Conservation (phyloP, 2,113 vertebrate species). For the Noturus placidus region DNA sequence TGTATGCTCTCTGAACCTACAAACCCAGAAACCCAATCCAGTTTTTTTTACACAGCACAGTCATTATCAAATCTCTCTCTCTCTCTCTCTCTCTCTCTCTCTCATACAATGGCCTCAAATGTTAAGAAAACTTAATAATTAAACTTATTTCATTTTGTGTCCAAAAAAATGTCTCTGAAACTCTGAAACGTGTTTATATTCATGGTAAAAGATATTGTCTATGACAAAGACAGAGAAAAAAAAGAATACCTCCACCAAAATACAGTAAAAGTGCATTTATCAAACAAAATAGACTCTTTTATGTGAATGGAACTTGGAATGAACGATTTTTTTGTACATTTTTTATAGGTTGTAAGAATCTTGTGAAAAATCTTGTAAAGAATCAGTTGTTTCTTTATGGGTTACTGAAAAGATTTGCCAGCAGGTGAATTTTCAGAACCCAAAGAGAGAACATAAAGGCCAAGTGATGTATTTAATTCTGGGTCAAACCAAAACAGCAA, state of each 20-base stretch:
- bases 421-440: neutral
- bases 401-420: neutral
- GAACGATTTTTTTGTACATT: neutral
- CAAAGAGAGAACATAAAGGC: neutral
- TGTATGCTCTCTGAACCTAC: neutral
- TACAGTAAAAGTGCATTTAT: neutral
- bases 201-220: neutral
- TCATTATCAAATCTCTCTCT: neutral
- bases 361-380: no score
- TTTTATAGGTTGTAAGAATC: neutral
- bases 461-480: neutral
- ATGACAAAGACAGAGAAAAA: neutral
- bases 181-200: neutral
- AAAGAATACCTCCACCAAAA: neutral
- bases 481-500: slow-evolving; percentile 2
- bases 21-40: neutral
- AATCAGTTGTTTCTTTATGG: neutral
- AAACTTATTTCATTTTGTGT: neutral
- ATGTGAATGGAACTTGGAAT: neutral
- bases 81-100: neutral
- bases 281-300: neutral
- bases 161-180: neutral
- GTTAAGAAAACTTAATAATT: neutral
- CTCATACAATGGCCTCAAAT: neutral
- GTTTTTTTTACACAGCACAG: neutral